A percentile compares a stretch with the other conserved stretches of the same genome.
Conservation (phyloP, 2,888 invertebrate species). For the Xylota segnis region DNA sequence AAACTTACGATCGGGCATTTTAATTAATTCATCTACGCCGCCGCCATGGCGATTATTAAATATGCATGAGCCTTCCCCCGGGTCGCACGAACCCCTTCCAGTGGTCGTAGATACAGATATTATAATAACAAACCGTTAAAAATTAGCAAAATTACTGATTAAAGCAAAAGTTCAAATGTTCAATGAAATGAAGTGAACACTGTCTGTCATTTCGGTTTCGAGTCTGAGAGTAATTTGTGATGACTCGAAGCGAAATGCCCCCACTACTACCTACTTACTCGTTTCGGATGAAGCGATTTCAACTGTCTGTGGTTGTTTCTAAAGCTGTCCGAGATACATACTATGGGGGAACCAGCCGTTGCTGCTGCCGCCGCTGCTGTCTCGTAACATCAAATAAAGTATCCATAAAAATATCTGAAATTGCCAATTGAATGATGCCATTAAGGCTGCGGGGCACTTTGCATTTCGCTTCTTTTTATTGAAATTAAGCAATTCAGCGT, state of each 20-base stretch:
- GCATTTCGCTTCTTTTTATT: slow-evolving; percentile 78
- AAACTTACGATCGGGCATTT: slow-evolving; percentile 62
- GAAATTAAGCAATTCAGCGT: slow-evolving; percentile 84
- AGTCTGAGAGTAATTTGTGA: slow-evolving; percentile 56
- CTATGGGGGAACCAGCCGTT: neutral
- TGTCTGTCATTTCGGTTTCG: slow-evolving; percentile 23
- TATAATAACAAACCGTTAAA: slow-evolving; percentile 70
- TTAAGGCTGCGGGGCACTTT: slow-evolving; percentile 80
- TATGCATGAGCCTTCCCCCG: slow-evolving; percentile 13
- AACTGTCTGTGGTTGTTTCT: slow-evolving; percentile 49
- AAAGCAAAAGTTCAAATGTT: slow-evolving; percentile 56
- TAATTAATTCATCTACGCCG: slow-evolving; percentile 67
- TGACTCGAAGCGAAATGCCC: slow-evolving; percentile 54
- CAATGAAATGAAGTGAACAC: neutral
- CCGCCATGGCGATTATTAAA: slow-evolving; percentile 39
- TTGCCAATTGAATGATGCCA: slow-evolving; percentile 82
- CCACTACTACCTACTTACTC: neutral
- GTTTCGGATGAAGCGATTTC: slow-evolving; percentile 53
- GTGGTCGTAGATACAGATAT: slow-evolving; percentile 40
- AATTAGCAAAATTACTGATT: slow-evolving; percentile 63
- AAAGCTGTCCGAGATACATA: slow-evolving; percentile 42
- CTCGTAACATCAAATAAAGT: slow-evolving; percentile 78
- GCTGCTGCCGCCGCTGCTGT: slow-evolving; percentile 47
- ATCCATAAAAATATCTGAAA: slow-evolving; percentile 83
- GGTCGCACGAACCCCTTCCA: no score